A percentile compares a stretch with the other conserved stretches of the same genome.
Evolutionary conservation across 1,140 invertebrate genomes (phyloP).

Genomic region (Thaumatotibia leucotreta): DNA sequence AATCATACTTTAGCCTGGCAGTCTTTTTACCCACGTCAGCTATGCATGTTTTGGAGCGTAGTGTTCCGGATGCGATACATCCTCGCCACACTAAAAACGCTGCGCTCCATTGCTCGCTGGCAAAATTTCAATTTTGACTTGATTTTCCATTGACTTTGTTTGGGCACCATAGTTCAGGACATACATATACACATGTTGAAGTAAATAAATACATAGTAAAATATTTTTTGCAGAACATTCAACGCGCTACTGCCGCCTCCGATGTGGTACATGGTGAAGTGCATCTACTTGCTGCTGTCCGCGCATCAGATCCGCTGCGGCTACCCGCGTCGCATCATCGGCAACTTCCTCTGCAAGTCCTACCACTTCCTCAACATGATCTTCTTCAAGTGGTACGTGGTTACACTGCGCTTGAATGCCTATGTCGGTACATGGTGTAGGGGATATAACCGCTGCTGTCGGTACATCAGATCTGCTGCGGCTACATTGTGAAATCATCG

Average conservation of each 20-base stretch:
- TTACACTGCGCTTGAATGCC: too few relatives aligned
- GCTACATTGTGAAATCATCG: constrained; percentile 97
- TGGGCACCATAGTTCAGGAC: too few relatives aligned
- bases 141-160: too few relatives aligned
- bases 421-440: constrained; percentile 98
- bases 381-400: constrained; percentile 93
- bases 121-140: too few relatives aligned
- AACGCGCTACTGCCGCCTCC: constrained; percentile 90
- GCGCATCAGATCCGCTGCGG: constrained; percentile 97
- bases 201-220: too few relatives aligned
- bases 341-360: constrained; percentile 97
- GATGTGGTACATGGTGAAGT: constrained; percentile 98
- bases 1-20: too few relatives aligned
- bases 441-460: constrained; percentile 96
- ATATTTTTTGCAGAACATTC: constrained; percentile 88
- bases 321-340: constrained; percentile 95
- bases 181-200: too few relatives aligned
- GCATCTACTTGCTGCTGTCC: constrained; percentile 94
- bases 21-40: too few relatives aligned
- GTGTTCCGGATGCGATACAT: too few relatives aligned
- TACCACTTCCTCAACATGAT: constrained; percentile 95
- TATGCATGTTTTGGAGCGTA: too few relatives aligned
- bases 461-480: constrained; percentile 96
- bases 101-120: too few relatives aligned
- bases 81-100: too few relatives aligned